Evolutionary conservation across 2,888 invertebrate species (phyloP).

Genomic region (Brachypterus glaber): DNA sequence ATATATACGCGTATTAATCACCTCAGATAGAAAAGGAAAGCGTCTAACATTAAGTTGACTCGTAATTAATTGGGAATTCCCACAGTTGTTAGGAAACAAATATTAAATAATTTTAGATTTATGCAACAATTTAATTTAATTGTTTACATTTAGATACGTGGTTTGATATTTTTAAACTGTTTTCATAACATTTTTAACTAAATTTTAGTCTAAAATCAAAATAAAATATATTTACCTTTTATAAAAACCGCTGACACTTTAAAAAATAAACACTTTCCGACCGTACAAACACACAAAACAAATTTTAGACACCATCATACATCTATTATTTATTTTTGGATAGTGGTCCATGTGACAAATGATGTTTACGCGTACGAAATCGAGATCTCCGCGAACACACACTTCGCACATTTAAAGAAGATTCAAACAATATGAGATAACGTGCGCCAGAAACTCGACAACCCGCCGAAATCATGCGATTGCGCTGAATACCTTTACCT

Average conservation of each 20-base stretch:
- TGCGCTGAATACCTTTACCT: constrained; percentile 17
- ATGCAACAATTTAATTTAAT: no score
- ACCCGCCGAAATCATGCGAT: constrained; percentile 24
- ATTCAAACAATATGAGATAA: constrained; percentile 21
- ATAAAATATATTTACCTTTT: no score
- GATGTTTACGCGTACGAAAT: constrained; percentile 21
- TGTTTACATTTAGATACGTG: no score
- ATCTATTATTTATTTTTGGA: constrained; percentile 16
- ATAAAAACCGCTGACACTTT: no score
- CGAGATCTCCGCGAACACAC: constrained; percentile 17
- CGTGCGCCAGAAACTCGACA: constrained; percentile 21
- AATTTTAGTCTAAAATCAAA: no score
- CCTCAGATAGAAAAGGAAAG: no score
- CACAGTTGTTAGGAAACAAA: no score
- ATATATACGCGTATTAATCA: no score
- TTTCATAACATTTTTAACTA: constrained; percentile 8
- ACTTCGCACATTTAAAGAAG: constrained; percentile 19
- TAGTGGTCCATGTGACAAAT: constrained; percentile 14
- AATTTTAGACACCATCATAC: constrained; percentile 13
- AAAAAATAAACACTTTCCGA: no score
- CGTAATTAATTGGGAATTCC: no score
- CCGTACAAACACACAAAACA: constrained; percentile 14
- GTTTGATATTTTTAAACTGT: constrained; percentile 13
- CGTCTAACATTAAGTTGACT: no score
- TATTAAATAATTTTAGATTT: no score